Conservation (phyloP, 2,888 invertebrate genomes). For the Sinotaia quadrata region DNA sequence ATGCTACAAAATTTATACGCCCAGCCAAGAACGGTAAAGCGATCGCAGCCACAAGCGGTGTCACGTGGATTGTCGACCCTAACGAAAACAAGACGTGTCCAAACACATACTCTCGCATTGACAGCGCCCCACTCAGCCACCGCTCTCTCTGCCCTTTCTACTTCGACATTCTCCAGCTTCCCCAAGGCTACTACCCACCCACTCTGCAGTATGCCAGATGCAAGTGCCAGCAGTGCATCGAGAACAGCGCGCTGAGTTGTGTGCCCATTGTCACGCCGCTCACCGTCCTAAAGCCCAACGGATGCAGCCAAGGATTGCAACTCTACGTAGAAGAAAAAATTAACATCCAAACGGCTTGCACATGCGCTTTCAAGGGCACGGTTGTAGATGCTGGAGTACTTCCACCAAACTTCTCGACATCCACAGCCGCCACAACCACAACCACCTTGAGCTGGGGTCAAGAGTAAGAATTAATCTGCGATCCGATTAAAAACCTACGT, state of each 20-base stretch:
- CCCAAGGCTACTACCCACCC: constrained; percentile 19
- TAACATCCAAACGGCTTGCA: constrained; percentile 8
- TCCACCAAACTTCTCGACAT: no score
- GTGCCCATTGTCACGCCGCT: not conserved
- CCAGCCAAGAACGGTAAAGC: not conserved
- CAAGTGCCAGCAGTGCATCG: constrained; percentile 19
- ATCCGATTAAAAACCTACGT: no score
- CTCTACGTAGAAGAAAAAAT: not conserved
- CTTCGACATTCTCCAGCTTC: constrained; percentile 8
- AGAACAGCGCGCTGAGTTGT: constrained; percentile 8
- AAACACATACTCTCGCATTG: not conserved
- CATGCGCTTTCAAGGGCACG: not conserved
- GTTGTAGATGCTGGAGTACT: not conserved
- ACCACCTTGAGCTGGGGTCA: not conserved
- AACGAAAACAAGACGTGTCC: constrained; percentile 24
- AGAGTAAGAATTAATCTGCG: no score
- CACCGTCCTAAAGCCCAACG: constrained; percentile 12
- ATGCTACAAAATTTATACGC: not conserved
- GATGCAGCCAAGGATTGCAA: constrained; percentile 14
- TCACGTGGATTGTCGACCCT: not conserved
- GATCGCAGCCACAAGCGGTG: not conserved
- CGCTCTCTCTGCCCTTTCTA: constrained; percentile 22
- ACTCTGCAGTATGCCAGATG: constrained; percentile 8
- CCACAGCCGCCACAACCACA: not conserved
- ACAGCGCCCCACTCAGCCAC: constrained; percentile 3